Evolutionary conservation across 2,113 vertebrate genomes (phyloP).

Genomic region (Chaetodon auriga): DNA sequence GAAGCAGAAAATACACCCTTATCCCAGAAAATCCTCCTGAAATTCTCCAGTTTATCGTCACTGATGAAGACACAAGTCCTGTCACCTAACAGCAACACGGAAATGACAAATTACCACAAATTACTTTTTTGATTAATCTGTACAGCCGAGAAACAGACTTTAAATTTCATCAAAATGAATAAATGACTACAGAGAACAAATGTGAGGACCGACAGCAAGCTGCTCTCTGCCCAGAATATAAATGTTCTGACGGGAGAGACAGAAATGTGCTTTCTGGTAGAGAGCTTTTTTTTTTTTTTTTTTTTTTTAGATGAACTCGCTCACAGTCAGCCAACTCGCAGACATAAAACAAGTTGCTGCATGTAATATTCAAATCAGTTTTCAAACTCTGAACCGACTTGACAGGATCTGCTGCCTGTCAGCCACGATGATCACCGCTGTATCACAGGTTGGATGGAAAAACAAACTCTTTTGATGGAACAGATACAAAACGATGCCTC

Average conservation of each 20-base stretch:
- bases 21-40: slow-evolving; percentile 31
- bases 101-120: background rate
- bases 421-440: slow-evolving; percentile 27
- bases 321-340: slow-evolving; percentile 23
- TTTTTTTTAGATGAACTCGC: slow-evolving; percentile 17
- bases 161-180: background rate
- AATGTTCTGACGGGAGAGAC: background rate
- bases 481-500: background rate
- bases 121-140: background rate
- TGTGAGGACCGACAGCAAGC: background rate
- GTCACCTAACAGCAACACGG: slow-evolving; percentile 17
- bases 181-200: background rate
- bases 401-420: slow-evolving; percentile 55
- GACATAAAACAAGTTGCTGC: slow-evolving; percentile 57
- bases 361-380: slow-evolving; percentile 49
- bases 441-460: background rate
- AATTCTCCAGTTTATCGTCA: slow-evolving; percentile 8
- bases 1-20: background rate
- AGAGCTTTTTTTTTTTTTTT: no score
- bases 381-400: slow-evolving; percentile 22
- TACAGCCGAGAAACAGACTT: background rate
- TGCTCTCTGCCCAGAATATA: background rate
- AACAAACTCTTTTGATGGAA: slow-evolving; percentile 22
- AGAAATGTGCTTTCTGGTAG: slow-evolving; percentile 19
- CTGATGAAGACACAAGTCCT: background rate